Evolutionary conservation across 2,888 invertebrate genomes (phyloP).

Genomic region (Sepioteuthis lessoniana): DNA sequence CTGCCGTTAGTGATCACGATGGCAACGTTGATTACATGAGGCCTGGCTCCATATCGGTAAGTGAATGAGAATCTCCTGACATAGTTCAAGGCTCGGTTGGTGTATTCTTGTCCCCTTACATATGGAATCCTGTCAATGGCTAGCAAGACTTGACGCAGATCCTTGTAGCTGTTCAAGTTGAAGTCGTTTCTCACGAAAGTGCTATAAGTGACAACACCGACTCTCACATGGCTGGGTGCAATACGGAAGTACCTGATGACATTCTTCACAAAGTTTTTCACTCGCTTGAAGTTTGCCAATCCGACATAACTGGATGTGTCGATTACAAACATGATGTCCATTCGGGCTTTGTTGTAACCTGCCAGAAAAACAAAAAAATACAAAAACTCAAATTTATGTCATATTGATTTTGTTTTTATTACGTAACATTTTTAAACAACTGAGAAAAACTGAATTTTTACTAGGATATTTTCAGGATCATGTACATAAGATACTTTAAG

Average conservation of each 20-base stretch:
- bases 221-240: background rate
- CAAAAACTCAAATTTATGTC: no score
- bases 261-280: conserved; percentile 39
- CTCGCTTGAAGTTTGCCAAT: background rate
- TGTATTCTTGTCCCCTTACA: background rate
- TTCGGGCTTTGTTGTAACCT: background rate
- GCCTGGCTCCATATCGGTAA: background rate
- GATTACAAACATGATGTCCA: conserved; percentile 1
- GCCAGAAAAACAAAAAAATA: background rate
- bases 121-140: conserved; percentile 13
- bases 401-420: no score
- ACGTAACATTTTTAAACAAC: background rate
- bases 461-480: no score
- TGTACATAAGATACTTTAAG: no score
- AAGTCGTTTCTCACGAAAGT: background rate
- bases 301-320: background rate
- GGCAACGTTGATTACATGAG: background rate
- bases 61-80: background rate
- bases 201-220: background rate
- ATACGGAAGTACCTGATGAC: background rate
- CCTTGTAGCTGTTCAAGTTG: background rate
- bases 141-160: background rate
- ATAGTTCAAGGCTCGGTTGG: background rate
- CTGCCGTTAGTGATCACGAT: background rate
- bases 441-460: background rate